Conservation (phyloP, 2,888 invertebrate genomes). For the Molorchus minor region DNA sequence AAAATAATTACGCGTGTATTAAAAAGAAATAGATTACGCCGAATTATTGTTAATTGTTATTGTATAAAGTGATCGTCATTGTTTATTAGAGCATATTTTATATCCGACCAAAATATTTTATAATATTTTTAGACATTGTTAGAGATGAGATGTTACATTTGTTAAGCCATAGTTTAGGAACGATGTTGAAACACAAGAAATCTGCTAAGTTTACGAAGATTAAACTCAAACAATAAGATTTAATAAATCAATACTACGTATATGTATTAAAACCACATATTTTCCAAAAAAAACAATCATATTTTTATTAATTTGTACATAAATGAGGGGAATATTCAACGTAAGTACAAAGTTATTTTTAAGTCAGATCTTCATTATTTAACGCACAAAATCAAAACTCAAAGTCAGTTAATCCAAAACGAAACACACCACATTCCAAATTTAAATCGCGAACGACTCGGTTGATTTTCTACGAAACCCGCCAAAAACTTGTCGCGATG, state of each 20-base stretch:
- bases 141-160: slow-evolving; percentile 46
- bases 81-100: slow-evolving; percentile 42
- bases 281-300: slow-evolving; percentile 40
- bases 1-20: slow-evolving; percentile 30
- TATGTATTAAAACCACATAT: slow-evolving; percentile 12
- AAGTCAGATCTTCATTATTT: slow-evolving; percentile 8
- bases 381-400: slow-evolving; percentile 29
- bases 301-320: slow-evolving; percentile 35
- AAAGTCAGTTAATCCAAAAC: slow-evolving; percentile 10
- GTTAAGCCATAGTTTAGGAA: slow-evolving; percentile 41
- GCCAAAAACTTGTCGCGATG: slow-evolving; percentile 66
- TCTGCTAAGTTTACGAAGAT: slow-evolving; percentile 48
- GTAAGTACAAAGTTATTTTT: slow-evolving; percentile 29
- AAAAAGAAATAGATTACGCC: slow-evolving; percentile 36
- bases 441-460: too few species aligned
- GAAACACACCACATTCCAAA: slow-evolving; percentile 1
- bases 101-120: slow-evolving; percentile 35
- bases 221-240: slow-evolving; percentile 42
- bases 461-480: slow-evolving; percentile 22
- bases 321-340: slow-evolving; percentile 23
- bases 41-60: slow-evolving; percentile 44
- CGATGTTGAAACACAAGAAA: slow-evolving; percentile 43
- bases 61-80: slow-evolving; percentile 29
- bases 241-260: not conserved
- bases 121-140: slow-evolving; percentile 47